Base-by-base conservation (phyloP, 1,140 invertebrate genomes). In the Sitophilus oryzae region DNA sequence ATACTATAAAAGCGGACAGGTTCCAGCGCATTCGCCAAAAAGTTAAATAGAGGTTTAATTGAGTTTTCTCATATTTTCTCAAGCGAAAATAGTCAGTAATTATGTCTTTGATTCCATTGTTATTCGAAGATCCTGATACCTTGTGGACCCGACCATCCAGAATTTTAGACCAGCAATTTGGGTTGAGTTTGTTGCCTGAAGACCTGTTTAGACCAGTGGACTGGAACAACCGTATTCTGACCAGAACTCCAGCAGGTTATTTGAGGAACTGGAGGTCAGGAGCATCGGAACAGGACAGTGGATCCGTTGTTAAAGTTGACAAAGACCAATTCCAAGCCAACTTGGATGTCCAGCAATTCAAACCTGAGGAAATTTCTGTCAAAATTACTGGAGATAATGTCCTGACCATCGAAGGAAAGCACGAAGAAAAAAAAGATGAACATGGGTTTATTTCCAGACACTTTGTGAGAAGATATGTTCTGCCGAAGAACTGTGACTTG, bases 311-410 rank as follows among this genome's bases (percentile, higher is more conserved):
- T 1, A 55, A 54, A 10, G 30, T 42, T 10, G 76, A 81, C 50
- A 80, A 80, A 23, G 76, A 83, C 34, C 76, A 77, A 2, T 83
- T 82, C 59, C 79, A 88, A 67, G 80, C 86, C 0, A 81, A 79
- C 56, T 68, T 90, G 64, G 90, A 94, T 66, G 88, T 95, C 0
- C 82, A 88, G 34, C 89, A 93, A 59, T 94, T 93, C 68, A 74
- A 80, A 30, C 89, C 90, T 0, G 82, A 86, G 37, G 91, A 94
- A 67, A 83, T 94, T 8, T 78, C 79, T 5, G 88, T 94, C 1
- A 91, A 89, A 66, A 79, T 81, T 0, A 86, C 84, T 0, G 72
- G 78, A 2, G 86, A 89, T 42, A 82, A 83, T 36, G 77, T 72
- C 3, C 74, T 88, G 0, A 66, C 86, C 1, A 75, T 89, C 1